A percentile compares a stretch with the other conserved stretches of the same genome.
Conservation (phyloP, 1,140 invertebrate species). For the Fopius arisanus region DNA sequence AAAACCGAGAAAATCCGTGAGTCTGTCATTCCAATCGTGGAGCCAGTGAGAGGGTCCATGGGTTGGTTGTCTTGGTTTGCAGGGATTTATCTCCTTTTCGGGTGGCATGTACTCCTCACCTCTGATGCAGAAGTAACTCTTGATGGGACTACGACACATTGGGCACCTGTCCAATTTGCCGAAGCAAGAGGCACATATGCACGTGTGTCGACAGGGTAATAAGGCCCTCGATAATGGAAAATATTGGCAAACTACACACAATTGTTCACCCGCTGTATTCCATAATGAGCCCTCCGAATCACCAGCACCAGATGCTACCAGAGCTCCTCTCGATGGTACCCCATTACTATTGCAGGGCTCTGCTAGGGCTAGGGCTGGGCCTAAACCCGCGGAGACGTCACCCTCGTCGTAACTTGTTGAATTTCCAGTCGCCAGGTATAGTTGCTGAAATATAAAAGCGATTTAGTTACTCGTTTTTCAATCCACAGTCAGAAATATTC, state of each 20-base stretch:
- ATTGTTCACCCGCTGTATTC: slow-evolving; percentile 69
- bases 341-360: slow-evolving; percentile 60
- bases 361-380: slow-evolving; percentile 58
- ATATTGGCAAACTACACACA: slow-evolving; percentile 83
- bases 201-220: slow-evolving; percentile 83
- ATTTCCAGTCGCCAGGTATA: slow-evolving; percentile 76
- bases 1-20: slow-evolving; percentile 73
- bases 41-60: slow-evolving; percentile 66
- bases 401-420: slow-evolving; percentile 69
- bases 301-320: slow-evolving; percentile 56
- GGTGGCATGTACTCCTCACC: slow-evolving; percentile 76
- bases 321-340: slow-evolving; percentile 43
- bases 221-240: slow-evolving; percentile 79
- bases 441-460: slow-evolving; percentile 74
- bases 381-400: slow-evolving; percentile 54
- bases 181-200: slow-evolving; percentile 81
- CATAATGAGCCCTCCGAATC: slow-evolving; percentile 62
- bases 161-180: slow-evolving; percentile 79
- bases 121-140: slow-evolving; percentile 81
- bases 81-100: slow-evolving; percentile 63
- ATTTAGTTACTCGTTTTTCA: too few species aligned
- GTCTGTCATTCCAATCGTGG: slow-evolving; percentile 70
- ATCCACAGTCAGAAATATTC: too few species aligned
- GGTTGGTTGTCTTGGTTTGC: slow-evolving; percentile 53
- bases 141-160: slow-evolving; percentile 81